Evolutionary conservation across 2,888 invertebrate species (phyloP), one percentile per base, ranked within the genome.

Genomic region (Drosophila barbarae): DNA sequence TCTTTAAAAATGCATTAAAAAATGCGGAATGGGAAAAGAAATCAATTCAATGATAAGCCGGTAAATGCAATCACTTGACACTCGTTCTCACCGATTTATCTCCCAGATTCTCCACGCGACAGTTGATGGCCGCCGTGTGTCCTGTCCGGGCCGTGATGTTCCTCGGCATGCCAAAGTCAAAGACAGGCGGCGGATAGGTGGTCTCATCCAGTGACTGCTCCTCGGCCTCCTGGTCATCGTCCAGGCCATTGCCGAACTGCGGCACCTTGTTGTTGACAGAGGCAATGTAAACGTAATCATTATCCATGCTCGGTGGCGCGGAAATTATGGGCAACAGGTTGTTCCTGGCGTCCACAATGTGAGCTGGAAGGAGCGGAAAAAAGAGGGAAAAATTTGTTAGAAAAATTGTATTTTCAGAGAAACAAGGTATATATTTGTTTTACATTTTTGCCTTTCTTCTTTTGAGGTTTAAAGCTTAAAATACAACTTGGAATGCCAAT

Each of bases 71-170:
- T 57, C 68, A 46, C 50, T 66, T 68, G 50, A 46, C 38, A 10
- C 13, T 4, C 21, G 21, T 13, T 32, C 89, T 88, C 89, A 96
- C 96, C 91, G 95, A 95, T 91, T 96, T 95, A 90, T 96, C 96
- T 50, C 95, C 95, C 50, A 96, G 92, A 88, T 96, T 94, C 89
- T 95, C 94, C 68, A 96, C 95, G 87, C 95, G 92, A 90, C 96
- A 96, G 89, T 96, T 95, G 84, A 96, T 92, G 90, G 95, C 95
- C 54, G 95, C 95, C 74, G 95, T 95, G 91, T 96, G 95, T 26
- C 96, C 95, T 65, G 95, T 95, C 75, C 95, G 94, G 6, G 95
- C 95, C 53, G 96, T 95, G 78, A 96, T 94, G 90, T 96, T 96
- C 76, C 95, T 91, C 32, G 94, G 93, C 87, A 96, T 95, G 88